These are phyloP conservation scores for Lepidotrigona ventralis DNA, from an alignment of 1,140 invertebrate species.

Conservation along the genomic window DNA sequence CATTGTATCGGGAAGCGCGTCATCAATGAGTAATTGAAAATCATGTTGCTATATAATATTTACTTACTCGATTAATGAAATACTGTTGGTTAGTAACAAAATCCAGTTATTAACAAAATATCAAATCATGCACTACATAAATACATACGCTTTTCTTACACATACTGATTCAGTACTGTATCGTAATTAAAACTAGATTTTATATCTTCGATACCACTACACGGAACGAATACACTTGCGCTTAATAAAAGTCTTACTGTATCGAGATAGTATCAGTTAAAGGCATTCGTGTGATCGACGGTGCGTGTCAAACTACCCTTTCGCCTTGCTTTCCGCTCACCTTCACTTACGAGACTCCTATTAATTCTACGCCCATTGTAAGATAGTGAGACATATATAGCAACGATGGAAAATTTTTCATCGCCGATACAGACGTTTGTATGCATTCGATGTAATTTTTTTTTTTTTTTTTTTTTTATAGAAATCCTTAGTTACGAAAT, in stretches of 20 bases:
- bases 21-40: not conserved
- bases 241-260: constrained; percentile 24
- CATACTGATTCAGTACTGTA: not conserved
- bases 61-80: not conserved
- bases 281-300: constrained; percentile 33
- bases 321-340: constrained; percentile 59
- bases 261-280: not conserved
- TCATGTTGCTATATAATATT: not conserved
- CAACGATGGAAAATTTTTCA: constrained; percentile 17
- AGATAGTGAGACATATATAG: constrained; percentile 9
- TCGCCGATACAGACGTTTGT: not conserved
- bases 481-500: not conserved
- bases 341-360: constrained; percentile 47
- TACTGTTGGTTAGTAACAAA: not conserved
- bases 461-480: not conserved
- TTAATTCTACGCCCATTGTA: constrained; percentile 45
- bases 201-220: constrained; percentile 15
- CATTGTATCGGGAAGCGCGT: not conserved
- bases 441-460: not conserved
- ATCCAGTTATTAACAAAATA: not conserved
- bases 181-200: constrained; percentile 28
- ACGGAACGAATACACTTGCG: constrained; percentile 23
- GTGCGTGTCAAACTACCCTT: constrained; percentile 64
- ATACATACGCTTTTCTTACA: not conserved
- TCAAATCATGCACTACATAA: too few species aligned